These are phyloP conservation scores for Maniola hyperantus DNA, from an alignment of 2,888 invertebrate species.

Conservation along the genomic window DNA sequence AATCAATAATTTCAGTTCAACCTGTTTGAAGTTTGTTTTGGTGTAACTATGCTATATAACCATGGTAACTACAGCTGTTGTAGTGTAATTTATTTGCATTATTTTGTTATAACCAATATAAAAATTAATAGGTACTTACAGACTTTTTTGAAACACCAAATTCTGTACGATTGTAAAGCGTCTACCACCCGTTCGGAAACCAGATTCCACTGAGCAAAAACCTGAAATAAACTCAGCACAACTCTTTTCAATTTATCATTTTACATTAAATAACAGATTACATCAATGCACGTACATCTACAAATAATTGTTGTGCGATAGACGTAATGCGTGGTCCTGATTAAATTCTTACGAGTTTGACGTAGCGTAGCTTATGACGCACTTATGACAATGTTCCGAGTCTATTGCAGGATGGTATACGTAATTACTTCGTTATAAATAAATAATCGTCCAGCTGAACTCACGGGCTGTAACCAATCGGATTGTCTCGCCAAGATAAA, in stretches of 20 bases:
- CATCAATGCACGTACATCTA: background rate
- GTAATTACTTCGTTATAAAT: conserved; percentile 55
- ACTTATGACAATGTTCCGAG: conserved; percentile 45
- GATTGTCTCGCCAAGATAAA: conserved; percentile 64
- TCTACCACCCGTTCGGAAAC: background rate
- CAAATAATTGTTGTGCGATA: conserved; percentile 4
- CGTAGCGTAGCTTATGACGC: conserved; percentile 51
- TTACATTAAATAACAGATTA: too few relatives aligned
- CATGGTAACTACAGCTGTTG: too few relatives aligned
- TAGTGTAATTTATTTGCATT: too few relatives aligned
- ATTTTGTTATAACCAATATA: too few relatives aligned
- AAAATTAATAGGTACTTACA: too few relatives aligned
- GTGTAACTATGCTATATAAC: too few relatives aligned
- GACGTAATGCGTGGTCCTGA: conserved; percentile 17
- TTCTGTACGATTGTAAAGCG: background rate
- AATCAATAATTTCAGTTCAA: too few relatives aligned
- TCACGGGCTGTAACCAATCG: conserved; percentile 53
- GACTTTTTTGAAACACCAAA: too few relatives aligned
- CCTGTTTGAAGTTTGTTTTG: too few relatives aligned
- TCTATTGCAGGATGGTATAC: conserved; percentile 46
- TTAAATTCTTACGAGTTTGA: conserved; percentile 46
- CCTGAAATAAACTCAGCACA: background rate
- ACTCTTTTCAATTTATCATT: too few relatives aligned
- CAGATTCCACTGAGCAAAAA: background rate
- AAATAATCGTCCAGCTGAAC: conserved; percentile 51